phyloP scores from a whole-genome alignment of 2,888 invertebrate species.

The Sepioteuthis lessoniana region DNA sequence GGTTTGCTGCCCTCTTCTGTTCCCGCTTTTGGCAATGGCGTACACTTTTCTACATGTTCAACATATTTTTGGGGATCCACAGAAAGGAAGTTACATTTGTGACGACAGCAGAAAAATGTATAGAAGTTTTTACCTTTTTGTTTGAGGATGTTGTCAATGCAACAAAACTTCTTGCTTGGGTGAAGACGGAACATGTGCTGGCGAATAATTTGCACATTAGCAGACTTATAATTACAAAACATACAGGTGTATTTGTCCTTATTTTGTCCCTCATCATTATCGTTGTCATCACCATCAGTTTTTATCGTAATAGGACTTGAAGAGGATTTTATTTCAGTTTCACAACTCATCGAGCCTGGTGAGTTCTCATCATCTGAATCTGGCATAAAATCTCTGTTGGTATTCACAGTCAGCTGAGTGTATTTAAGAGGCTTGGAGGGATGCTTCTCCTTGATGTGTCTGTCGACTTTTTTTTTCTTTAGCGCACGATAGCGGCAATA shows the following conservation, averaged over 20 bases:
- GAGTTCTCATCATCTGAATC: neutral
- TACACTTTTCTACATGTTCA: conserved; percentile 37
- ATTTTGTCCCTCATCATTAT: neutral
- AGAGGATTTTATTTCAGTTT: neutral
- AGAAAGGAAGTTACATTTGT: conserved; percentile 25
- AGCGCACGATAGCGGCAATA: conserved; percentile 66
- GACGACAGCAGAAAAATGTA: conserved; percentile 39
- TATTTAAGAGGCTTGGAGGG: conserved; percentile 64
- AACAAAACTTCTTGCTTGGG: conserved; percentile 13
- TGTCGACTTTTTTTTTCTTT: conserved; percentile 64
- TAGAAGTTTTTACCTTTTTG: neutral
- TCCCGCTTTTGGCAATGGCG: neutral
- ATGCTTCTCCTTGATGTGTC: conserved; percentile 63
- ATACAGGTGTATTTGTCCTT: conserved; percentile 12
- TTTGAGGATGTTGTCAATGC: conserved; percentile 34
- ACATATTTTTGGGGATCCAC: conserved; percentile 2
- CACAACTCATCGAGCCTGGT: neutral
- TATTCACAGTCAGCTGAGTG: conserved; percentile 57
- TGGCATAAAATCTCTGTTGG: conserved; percentile 50
- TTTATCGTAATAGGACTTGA: neutral
- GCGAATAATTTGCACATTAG: conserved; percentile 34
- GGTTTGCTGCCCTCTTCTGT: neutral
- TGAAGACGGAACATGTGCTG: conserved; percentile 42
- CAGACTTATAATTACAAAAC: neutral
- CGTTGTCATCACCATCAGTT: neutral